Evolutionary conservation across 2,113 vertebrate genomes (phyloP), one percentile per base, ranked within the genome.

Genomic region (Dascyllus trimaculatus): DNA sequence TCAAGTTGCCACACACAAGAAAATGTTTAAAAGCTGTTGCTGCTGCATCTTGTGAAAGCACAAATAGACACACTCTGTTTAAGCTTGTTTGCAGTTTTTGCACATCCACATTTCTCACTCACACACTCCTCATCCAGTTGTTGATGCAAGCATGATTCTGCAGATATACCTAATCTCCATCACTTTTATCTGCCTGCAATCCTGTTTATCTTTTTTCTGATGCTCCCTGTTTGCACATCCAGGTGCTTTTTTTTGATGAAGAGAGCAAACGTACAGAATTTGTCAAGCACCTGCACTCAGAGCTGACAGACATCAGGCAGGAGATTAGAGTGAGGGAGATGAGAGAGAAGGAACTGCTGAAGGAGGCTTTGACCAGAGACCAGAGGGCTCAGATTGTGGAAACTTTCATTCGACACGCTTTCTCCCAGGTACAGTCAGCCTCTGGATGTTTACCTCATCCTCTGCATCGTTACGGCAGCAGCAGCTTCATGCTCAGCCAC

Each of bases 341-440:
- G 90, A 92, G 80, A 0, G 96, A 99, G 89, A 92, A 92, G 51
- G 90, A 90, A 25, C 93, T 99, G 13, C 93, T 99, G 81, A 93
- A 92, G 70, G 89, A 86, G 63, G 97, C 98, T 0, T 94, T 98
- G 67, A 99, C 96, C 62, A 96, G 94, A 89, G 93, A 96, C 77
- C 95, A 97, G 82, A 94, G 98, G 71, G 96, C 91, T 76, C 82
- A 95, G 84, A 96, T 97, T 73, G 93, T 99, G 88, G 98, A 99
- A 81, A 96, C 93, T 17, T 99, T 99, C 93, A 98, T 99, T 82
- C 95, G 97, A 67, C 96, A 98, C 2, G 95, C 97, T 11, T 99
- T 99, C 92, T 94, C 96, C 52, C 95, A 98, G 96, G 98, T 98
- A 88, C n/a, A 18, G 25, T 68, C 70, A 82, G 49, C 61, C 68